Conservation (phyloP, 2,113 vertebrate genomes). For the Dermatemys mawii region DNA sequence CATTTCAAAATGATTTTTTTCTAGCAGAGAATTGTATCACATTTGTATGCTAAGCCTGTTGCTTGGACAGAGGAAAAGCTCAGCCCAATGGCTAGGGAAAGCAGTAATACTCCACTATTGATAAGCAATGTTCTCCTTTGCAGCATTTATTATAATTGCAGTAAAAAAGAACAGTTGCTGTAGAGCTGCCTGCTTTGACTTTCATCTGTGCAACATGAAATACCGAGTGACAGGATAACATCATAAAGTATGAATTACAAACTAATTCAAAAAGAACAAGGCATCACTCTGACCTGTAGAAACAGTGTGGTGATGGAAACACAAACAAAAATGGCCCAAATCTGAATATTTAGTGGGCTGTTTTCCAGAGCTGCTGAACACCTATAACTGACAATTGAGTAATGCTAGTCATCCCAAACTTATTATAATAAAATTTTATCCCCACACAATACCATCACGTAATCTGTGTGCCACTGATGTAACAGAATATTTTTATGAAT, state of each 20-base stretch:
- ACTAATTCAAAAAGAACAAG: not conserved
- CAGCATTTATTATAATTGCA: not conserved
- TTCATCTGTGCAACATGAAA: not conserved
- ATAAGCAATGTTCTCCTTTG: not conserved
- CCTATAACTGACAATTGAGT: not conserved
- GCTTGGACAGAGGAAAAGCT: not conserved
- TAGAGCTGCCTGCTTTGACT: not conserved
- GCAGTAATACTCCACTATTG: not conserved
- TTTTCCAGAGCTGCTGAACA: not conserved
- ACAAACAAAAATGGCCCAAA: not conserved
- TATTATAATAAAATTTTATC: not conserved
- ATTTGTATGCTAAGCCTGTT: not conserved
- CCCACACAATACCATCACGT: not conserved
- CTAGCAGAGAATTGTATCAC: not conserved
- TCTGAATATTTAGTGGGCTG: rapidly evolving
- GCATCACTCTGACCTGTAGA: not conserved
- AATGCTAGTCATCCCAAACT: not conserved
- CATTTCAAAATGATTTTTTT: not conserved
- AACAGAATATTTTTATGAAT: not conserved
- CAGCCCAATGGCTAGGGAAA: not conserved
- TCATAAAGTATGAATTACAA: not conserved
- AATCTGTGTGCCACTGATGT: not conserved
- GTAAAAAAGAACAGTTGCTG: not conserved
- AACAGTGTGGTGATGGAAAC: not conserved
- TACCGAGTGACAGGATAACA: not conserved